Base-by-base conservation (phyloP, 2,113 vertebrate genomes). In the Paramormyrops kingsleyae region DNA sequence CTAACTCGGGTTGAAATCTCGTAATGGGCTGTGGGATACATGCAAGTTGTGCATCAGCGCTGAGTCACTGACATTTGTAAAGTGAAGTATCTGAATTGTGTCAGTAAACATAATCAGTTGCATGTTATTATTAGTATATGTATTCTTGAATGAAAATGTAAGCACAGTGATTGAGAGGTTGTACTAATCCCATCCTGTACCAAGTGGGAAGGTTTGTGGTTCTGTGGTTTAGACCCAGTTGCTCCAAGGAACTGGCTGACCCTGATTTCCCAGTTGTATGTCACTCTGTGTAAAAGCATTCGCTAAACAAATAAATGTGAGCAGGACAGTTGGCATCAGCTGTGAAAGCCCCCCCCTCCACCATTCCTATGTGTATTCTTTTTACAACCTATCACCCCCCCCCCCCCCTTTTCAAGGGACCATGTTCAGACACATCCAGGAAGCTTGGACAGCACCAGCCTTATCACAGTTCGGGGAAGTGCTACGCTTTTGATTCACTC, bases 401-500 rank as follows among this genome's bases (percentile, higher is more conserved):
- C 47, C 0, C 49, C 49, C 24, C 27, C 2, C 0, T 24, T 47
- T 42, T 92, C 91, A 94, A 90, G 91, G 83, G 89, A 93, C 94
- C 96, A 91, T 93, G 96, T 94, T 88, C 90, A 92, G 94, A 93
- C 94, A 90, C 93, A 95, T 95, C 92, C 90, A 92, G 92, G 89
- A 93, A 94, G 93, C 92, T 94, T 94, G 24, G 90, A 8, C 87
- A 52, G 56, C 80, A 66, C 53, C 70, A 83, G 39, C 94, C 89
- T 44, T 94, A 94, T 93, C 94, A 93, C 92, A 80, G 91, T 92
- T 96, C 94, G 92, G 92, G 90, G 4, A 93, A 53, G 91, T 92
- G 91, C 94, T 94, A 95, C 94, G 94, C 96, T 96, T 96, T 95
- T 94, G 96, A 94, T 94, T 87, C 93, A 92, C 93, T 94, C 96